These are phyloP conservation scores for Spondyliosoma cantharus DNA, from an alignment of 2,797 vertebrate genomes.

Conservation along the genomic window DNA sequence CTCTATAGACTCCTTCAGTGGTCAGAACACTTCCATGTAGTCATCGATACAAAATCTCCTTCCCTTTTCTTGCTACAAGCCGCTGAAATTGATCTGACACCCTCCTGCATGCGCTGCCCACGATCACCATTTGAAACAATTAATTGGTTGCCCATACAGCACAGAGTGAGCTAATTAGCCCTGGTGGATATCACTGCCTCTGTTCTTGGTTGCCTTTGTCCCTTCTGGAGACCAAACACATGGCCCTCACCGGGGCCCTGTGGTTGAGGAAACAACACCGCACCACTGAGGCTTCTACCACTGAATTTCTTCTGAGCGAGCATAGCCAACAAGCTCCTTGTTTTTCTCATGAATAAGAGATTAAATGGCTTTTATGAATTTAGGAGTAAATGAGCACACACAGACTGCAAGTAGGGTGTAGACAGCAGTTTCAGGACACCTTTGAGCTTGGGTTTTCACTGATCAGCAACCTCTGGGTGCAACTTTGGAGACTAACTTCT, in stretches of 20 bases:
- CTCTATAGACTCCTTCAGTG: background rate
- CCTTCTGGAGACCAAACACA: slow-evolving; percentile 42
- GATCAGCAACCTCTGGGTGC: slow-evolving; percentile 49
- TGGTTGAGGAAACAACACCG: slow-evolving; percentile 47
- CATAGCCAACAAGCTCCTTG: slow-evolving; percentile 66
- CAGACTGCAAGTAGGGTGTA: slow-evolving; percentile 30
- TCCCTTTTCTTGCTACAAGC: slow-evolving; percentile 21
- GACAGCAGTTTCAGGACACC: slow-evolving; percentile 57
- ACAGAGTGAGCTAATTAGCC: slow-evolving; percentile 61
- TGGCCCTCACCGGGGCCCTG: slow-evolving; percentile 21
- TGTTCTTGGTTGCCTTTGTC: slow-evolving; percentile 40
- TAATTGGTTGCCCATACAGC: slow-evolving; percentile 49
- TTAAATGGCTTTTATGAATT: slow-evolving; percentile 61
- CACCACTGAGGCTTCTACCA: slow-evolving; percentile 26
- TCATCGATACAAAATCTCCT: slow-evolving; percentile 4
- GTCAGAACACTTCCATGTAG: background rate
- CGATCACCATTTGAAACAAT: slow-evolving; percentile 51
- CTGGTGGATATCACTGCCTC: slow-evolving; percentile 46
- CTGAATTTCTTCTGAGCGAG: slow-evolving; percentile 45
- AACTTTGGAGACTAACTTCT: slow-evolving; percentile 44
- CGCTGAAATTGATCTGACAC: slow-evolving; percentile 30
- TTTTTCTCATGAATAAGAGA: slow-evolving; percentile 79
- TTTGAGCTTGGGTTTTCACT: slow-evolving; percentile 43
- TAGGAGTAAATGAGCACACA: slow-evolving; percentile 44
- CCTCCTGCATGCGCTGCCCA: slow-evolving; percentile 26